phyloP scores from a whole-genome alignment of 2,888 invertebrate species.

The Apamea anceps region DNA sequence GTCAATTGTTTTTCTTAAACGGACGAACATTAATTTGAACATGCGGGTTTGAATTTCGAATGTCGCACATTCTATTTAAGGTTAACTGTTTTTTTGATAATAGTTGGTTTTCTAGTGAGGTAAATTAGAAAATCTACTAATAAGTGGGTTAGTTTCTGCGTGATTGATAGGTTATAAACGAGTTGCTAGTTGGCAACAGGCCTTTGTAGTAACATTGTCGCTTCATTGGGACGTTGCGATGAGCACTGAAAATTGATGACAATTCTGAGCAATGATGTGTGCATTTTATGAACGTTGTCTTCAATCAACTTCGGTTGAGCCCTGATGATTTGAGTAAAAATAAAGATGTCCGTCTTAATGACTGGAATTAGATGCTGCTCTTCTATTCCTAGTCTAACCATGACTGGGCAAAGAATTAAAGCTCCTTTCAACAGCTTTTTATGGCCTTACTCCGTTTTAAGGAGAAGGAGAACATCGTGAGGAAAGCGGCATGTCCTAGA shows the following conservation, averaged over 20 bases:
- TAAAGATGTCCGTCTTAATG: constrained; percentile 35
- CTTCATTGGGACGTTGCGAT: constrained; percentile 49
- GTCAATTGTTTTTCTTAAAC: constrained; percentile 89
- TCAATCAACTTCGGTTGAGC: constrained; percentile 37
- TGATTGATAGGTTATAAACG: constrained; percentile 55
- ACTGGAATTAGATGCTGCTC: constrained; percentile 8
- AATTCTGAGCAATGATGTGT: constrained; percentile 55
- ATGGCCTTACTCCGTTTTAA: not conserved
- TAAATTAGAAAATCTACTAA: constrained; percentile 54
- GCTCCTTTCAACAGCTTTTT: not conserved
- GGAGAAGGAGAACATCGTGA: not conserved
- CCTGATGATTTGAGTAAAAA: constrained; percentile 26
- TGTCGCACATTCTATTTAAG: constrained; percentile 70
- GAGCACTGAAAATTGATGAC: constrained; percentile 62
- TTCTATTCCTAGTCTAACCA: not conserved
- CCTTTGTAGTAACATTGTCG: constrained; percentile 30
- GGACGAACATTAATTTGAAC: constrained; percentile 82
- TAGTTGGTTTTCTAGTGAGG: constrained; percentile 60
- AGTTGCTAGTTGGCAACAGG: constrained; percentile 53
- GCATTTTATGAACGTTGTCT: constrained; percentile 46
- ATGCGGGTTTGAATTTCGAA: constrained; percentile 86
- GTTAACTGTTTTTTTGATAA: constrained; percentile 67
- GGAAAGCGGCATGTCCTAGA: not conserved
- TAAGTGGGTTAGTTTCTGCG: constrained; percentile 56
- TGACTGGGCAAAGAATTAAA: constrained; percentile 14